Percentiles rank a stretch among this genome's conserved stretches.
Evolutionary conservation across 2,888 invertebrate species (phyloP).

Genomic region (Hypomecis punctinalis): DNA sequence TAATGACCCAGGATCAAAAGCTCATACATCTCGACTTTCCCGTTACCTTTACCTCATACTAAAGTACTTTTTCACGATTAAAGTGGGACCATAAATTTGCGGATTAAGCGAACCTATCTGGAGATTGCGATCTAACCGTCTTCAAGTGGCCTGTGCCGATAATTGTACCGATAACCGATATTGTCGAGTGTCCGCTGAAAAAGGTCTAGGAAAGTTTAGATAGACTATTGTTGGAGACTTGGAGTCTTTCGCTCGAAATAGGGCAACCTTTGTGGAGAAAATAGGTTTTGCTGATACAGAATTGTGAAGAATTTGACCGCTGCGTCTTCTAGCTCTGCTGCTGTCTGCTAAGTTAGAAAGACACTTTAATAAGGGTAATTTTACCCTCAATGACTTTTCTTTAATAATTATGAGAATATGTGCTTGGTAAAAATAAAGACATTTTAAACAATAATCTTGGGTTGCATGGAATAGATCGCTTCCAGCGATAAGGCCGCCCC

Average conservation of each 20-base stretch:
- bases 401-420: no score
- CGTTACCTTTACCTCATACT: conserved; percentile 35
- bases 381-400: no score
- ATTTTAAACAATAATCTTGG: no score
- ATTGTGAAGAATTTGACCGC: conserved; percentile 15
- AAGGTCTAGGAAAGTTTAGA: conserved; percentile 53
- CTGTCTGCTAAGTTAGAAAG: not conserved
- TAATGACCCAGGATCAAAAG: conserved; percentile 9
- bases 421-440: no score
- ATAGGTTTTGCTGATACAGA: conserved; percentile 29
- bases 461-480: no score
- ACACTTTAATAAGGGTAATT: not conserved
- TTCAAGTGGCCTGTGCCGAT: conserved; percentile 69
- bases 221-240: conserved; percentile 46
- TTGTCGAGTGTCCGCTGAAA: conserved; percentile 60
- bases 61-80: conserved; percentile 67
- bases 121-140: conserved; percentile 76
- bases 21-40: conserved; percentile 18
- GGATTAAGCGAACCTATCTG: conserved; percentile 78
- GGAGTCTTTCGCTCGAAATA: conserved; percentile 31
- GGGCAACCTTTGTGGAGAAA: conserved; percentile 36
- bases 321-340: conserved; percentile 1
- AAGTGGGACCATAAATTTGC: conserved; percentile 76
- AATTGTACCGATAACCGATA: conserved; percentile 77
- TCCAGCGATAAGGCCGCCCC: no score